Conservation (phyloP, 2,797 vertebrate species). For the Natrix natrix region DNA sequence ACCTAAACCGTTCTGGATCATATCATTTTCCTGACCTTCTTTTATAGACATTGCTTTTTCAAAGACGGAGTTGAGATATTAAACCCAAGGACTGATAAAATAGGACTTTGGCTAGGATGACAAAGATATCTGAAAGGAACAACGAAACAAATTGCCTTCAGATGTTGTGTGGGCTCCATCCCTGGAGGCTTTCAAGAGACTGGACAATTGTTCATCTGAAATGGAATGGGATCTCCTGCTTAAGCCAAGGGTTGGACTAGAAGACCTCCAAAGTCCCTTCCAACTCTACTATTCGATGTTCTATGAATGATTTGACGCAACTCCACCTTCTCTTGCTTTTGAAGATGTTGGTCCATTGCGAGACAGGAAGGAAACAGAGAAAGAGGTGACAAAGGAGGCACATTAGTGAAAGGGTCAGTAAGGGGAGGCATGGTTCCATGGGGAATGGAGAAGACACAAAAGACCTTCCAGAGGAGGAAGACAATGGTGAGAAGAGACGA, state of each 20-base stretch:
- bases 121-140: background rate
- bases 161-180: background rate
- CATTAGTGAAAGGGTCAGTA: slow-evolving; percentile 42
- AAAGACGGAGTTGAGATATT: background rate
- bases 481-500: background rate
- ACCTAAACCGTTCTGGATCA: background rate
- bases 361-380: slow-evolving; percentile 15
- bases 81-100: background rate
- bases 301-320: slow-evolving; percentile 12
- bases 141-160: background rate
- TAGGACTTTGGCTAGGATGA: background rate
- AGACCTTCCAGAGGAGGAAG: slow-evolving; percentile 41
- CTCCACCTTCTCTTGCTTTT: background rate
- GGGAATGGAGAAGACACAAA: slow-evolving; percentile 36
- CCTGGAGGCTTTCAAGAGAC: background rate
- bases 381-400: slow-evolving; percentile 25
- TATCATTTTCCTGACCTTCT: background rate
- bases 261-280: background rate
- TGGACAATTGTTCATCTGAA: background rate
- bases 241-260: background rate
- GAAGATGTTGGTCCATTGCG: slow-evolving; percentile 29
- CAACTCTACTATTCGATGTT: background rate
- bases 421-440: slow-evolving; percentile 46
- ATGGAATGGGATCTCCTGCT: background rate
- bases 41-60: background rate